Evolutionary conservation across 2,888 invertebrate genomes (phyloP), one percentile per base, ranked within the genome.

Genomic region (Mesochorus sp.): DNA sequence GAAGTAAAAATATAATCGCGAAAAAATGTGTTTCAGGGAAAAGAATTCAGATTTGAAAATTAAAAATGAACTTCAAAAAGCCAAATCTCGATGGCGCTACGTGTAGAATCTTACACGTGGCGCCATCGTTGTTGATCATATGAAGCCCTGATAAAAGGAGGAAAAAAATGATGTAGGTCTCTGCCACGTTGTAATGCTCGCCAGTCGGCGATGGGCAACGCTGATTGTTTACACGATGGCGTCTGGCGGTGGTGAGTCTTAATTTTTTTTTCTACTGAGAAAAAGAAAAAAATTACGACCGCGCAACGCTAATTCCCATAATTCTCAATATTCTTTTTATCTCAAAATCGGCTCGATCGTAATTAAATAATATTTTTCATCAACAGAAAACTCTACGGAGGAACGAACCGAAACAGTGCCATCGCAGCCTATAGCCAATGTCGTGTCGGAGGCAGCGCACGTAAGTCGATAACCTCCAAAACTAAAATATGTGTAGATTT

Each of bases 191-290:
- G 66, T 14, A 57, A 26, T 66, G n/a, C 39, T 68, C 66, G 72
- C 64, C 71, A 70, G 75, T 68, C 73, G 67, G 73, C 73, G 71
- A 77, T 81, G 75, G 66, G 75, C 76, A 76, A 79, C 79, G 68
- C 62, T 71, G 80, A 84, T 84, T 88, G 85, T 88, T 88, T 86
- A 85, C 85, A 86, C 84, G 84, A 90, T 90, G 90, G 90, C 90
- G 87, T 88, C 90, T 72, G 86, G 87, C 83, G 86, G 87, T 85
- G 90, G 90, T 90, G 82, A 74, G 86, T 86, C 68, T n/a, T 80
- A 80, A 77, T 77, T 82, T 80, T 79, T 76, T 80, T 82, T 80
- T 71, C 66, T 80, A 68, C 42, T n/a, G n/a, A n/a, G n/a, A n/a
- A n/a, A n/a, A n/a, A n/a, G n/a, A n/a, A n/a, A n/a, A n/a, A n/a